These are phyloP conservation scores for Erpornis zantholeuca DNA, from an alignment of 2,113 vertebrate species.

Conservation along the genomic window DNA sequence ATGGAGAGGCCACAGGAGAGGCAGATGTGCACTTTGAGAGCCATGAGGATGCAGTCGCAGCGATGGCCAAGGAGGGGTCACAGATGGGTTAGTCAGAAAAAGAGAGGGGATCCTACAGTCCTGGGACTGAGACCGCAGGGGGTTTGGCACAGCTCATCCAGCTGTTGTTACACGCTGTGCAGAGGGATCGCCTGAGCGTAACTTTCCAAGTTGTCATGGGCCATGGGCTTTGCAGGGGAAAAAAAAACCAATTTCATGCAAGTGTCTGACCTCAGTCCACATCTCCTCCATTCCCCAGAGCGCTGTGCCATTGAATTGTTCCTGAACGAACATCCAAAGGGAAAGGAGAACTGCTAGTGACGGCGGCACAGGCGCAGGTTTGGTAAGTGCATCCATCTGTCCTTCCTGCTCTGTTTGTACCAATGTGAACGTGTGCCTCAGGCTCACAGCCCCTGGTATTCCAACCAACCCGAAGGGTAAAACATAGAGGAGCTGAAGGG, in stretches of 20 bases:
- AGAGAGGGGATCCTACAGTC: fast-evolving
- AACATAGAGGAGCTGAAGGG: background rate
- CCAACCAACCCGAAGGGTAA: background rate
- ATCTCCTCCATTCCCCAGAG: constrained; percentile 66
- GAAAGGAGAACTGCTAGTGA: constrained; percentile 18
- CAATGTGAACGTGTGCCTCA: fast-evolving
- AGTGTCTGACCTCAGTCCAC: fast-evolving
- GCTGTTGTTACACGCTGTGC: background rate
- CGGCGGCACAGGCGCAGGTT: background rate
- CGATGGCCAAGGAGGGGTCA: constrained; percentile 85
- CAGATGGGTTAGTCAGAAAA: constrained; percentile 79
- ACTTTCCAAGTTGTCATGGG: fast-evolving
- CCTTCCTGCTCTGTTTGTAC: too few species aligned
- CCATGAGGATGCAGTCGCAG: constrained; percentile 76
- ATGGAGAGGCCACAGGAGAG: constrained; percentile 80
- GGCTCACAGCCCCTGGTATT: fast-evolving
- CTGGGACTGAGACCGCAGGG: fast-evolving
- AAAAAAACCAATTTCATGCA: fast-evolving
- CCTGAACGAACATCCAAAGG: constrained; percentile 79
- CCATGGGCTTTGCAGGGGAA: background rate
- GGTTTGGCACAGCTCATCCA: background rate
- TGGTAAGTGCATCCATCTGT: background rate
- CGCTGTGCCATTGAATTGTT: constrained; percentile 84
- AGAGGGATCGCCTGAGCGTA: fast-evolving
- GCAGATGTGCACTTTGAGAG: constrained; percentile 82